These are phyloP conservation scores for Podiceps cristatus DNA, from an alignment of 2,113 vertebrate genomes.

Conservation along the genomic window DNA sequence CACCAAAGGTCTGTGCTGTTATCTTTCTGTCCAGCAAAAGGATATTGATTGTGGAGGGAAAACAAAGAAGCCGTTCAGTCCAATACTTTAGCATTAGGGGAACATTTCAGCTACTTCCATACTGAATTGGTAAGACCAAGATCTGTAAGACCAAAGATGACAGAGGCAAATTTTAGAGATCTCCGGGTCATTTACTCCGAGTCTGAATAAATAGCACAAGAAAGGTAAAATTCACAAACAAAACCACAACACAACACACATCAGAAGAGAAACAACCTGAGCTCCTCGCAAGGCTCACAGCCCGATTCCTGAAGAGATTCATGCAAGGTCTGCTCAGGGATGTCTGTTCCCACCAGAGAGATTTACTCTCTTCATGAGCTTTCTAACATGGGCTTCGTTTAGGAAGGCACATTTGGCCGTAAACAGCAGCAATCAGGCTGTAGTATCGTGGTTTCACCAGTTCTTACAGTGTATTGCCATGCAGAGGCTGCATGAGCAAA, in stretches of 20 bases:
- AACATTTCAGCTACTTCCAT: not conserved
- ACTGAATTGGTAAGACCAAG: not conserved
- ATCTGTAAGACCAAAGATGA: not conserved
- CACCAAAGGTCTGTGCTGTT: not conserved
- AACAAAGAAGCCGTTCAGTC: not conserved
- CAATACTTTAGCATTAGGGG: not conserved
- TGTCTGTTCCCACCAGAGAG: not conserved
- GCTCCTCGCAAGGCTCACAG: not conserved
- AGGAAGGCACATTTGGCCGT: not conserved
- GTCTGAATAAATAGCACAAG: not conserved
- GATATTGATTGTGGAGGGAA: not conserved
- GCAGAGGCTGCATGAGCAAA: not conserved
- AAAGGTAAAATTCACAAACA: not conserved
- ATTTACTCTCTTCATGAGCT: not conserved
- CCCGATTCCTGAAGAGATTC: not conserved
- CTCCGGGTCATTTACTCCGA: not conserved
- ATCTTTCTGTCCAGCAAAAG: not conserved
- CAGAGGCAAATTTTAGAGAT: not conserved
- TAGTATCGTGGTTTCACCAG: not conserved
- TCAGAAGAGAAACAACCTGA: not conserved
- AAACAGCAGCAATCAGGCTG: not conserved
- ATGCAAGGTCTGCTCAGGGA: not conserved
- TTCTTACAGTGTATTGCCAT: too few relatives aligned
- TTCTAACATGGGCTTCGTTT: not conserved
- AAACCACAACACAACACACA: not conserved